Evolutionary conservation across 2,113 vertebrate species (phyloP), one percentile per base, ranked within the genome.

Genomic region (Daphoenositta chrysoptera): DNA sequence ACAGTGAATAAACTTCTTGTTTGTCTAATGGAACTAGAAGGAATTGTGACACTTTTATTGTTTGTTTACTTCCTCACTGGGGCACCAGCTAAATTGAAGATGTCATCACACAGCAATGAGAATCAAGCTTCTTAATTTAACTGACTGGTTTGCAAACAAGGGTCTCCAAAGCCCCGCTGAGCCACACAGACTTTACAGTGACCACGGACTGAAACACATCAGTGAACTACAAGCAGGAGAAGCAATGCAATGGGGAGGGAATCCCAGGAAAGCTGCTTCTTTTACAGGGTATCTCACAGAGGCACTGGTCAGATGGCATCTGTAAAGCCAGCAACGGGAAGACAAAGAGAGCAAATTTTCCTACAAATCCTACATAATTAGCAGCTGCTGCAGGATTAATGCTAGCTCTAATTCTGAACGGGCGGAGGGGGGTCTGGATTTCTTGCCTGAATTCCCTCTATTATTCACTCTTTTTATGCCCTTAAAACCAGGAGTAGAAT

Each of bases 1-100:
- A 90, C 9, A 18, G 80, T 93, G 94, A 93, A 95, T 96, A 94
- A 96, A 97, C 88, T 94, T 92, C 96, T 96, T 96, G 93, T 96
- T 95, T 97, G 93, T 96, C 90, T 96, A 97, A 97, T 84, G 88
- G 77, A 93, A 92, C 80, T 68, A 64, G 96, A 95, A 96, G 89
- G 90, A 94, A 94, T 92, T 95, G 94, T 97, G 96, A 96, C 96
- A 96, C 88, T 95, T 96, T 94, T 95, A 97, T 96, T 95, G 94
- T 96, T 96, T 97, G 93, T 96, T 96, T 97, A 90, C 90, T 83
- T 96, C 92, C 94, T 95, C 94, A 83, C 58, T 89, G 90, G 94
- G 64, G 75, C 83, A 95, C 93, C 64, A 66, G 79, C 83, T 92
- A 94, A 96, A 96, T 96, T 94, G 90, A 75, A 96, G 94, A 88